These are phyloP conservation scores for Drosophila siamana DNA, from an alignment of 2,888 invertebrate genomes.

Conservation along the genomic window DNA sequence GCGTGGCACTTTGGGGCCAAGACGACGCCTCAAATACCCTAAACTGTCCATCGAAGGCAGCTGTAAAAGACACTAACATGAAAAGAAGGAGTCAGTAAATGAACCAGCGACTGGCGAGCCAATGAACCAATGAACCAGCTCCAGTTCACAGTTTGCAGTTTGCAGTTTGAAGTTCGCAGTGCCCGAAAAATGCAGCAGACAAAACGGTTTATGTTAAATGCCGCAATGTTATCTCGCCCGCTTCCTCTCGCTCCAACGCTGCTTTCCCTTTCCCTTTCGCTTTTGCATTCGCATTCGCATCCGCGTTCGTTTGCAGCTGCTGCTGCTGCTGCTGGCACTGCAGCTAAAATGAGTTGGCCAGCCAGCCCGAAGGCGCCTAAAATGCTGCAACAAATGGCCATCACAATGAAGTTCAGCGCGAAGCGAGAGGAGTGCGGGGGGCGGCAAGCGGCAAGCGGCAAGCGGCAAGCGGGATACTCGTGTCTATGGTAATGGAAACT, in stretches of 20 bases:
- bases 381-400: constrained; percentile 39
- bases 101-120: background rate
- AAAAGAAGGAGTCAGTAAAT: background rate
- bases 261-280: background rate
- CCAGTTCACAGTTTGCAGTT: no score
- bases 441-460: background rate
- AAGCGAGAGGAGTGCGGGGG: background rate
- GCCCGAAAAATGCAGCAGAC: constrained; percentile 10
- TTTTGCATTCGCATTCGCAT: background rate
- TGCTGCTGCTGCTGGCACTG: constrained; percentile 1
- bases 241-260: background rate
- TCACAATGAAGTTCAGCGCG: background rate
- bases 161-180: background rate
- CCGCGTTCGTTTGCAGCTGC: background rate
- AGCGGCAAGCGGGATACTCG: background rate
- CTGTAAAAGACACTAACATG: no score
- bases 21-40: constrained; percentile 21
- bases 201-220: constrained; percentile 55
- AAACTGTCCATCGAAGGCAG: no score
- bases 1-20: constrained; percentile 9
- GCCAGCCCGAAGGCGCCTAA: constrained; percentile 36
- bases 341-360: constrained; percentile 32
- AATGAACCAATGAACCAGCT: constrained; percentile 4
- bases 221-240: constrained; percentile 57
- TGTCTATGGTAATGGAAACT: constrained; percentile 24